phyloP scores from a whole-genome alignment of 1,140 invertebrate genomes.

The Stegodyphus mimosarum region DNA sequence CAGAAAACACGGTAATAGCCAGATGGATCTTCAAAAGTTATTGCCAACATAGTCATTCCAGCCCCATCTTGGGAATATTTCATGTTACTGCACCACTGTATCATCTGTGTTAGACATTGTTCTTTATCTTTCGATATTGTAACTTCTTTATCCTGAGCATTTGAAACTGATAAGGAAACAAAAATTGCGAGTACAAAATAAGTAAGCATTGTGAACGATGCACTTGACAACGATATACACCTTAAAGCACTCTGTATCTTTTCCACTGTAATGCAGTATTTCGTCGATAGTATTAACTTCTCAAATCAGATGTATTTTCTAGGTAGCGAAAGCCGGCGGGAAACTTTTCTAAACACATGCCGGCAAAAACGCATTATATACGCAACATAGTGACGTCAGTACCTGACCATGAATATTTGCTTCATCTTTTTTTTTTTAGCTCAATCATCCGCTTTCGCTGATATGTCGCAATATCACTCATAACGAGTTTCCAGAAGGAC shows the following conservation, averaged over 20 bases:
- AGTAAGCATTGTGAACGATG: neutral
- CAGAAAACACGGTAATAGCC: slow-evolving; percentile 5
- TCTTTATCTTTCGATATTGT: neutral
- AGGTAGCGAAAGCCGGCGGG: neutral
- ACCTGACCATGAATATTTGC: slow-evolving; percentile 31
- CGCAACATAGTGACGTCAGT: slow-evolving; percentile 21
- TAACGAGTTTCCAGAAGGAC: slow-evolving; percentile 37
- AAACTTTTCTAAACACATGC: neutral
- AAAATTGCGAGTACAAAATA: neutral
- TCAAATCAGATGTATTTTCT: too few relatives aligned
- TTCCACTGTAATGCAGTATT: too few relatives aligned
- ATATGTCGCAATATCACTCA: slow-evolving; percentile 23
- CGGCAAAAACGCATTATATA: neutral
- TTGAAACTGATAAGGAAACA: neutral
- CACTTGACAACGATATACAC: too few relatives aligned
- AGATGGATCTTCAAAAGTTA: neutral
- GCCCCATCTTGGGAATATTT: slow-evolving; percentile 9
- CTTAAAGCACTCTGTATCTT: too few relatives aligned
- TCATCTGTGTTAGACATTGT: slow-evolving; percentile 15
- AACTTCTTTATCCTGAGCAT: neutral
- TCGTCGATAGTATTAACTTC: too few relatives aligned
- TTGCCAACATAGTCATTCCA: slow-evolving; percentile 23
- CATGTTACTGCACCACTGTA: slow-evolving; percentile 31
- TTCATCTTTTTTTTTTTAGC: slow-evolving; percentile 21
- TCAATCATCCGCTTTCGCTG: slow-evolving; percentile 34